These are phyloP conservation scores for Peribatodes rhomboidaria DNA, from an alignment of 2,888 invertebrate species.

Conservation along the genomic window DNA sequence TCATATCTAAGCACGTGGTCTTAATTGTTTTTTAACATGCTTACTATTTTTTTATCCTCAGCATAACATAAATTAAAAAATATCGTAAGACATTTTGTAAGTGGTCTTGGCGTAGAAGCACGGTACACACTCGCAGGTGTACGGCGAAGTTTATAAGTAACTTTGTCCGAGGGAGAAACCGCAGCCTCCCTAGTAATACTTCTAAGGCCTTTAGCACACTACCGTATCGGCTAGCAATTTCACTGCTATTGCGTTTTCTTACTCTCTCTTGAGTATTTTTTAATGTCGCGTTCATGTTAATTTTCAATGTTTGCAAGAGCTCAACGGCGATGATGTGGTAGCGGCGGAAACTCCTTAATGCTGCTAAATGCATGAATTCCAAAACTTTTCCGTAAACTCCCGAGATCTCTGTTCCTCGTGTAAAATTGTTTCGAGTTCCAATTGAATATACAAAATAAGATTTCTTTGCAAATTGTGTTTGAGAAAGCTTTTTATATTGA, in stretches of 20 bases:
- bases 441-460: constrained; percentile 43
- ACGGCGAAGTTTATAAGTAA: constrained; percentile 13
- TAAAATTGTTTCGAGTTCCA: constrained; percentile 44
- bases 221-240: not conserved
- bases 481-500: constrained; percentile 42
- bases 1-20: no score
- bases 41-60: no score
- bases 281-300: not conserved
- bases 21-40: no score
- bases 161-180: constrained; percentile 8
- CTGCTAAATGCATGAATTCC: constrained; percentile 45
- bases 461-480: constrained; percentile 43
- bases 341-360: constrained; percentile 17
- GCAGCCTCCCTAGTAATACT: constrained; percentile 6
- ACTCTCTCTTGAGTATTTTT: not conserved
- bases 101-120: constrained; percentile 1
- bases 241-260: not conserved
- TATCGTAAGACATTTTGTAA: not conserved
- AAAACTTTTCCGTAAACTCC: constrained; percentile 36
- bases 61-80: not conserved
- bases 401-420: constrained; percentile 39
- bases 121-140: constrained; percentile 8
- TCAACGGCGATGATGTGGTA: not conserved
- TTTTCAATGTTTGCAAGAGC: not conserved
- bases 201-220: constrained; percentile 8